Evolutionary conservation across 2,113 vertebrate species (phyloP).

Genomic region (Turnix velox): DNA sequence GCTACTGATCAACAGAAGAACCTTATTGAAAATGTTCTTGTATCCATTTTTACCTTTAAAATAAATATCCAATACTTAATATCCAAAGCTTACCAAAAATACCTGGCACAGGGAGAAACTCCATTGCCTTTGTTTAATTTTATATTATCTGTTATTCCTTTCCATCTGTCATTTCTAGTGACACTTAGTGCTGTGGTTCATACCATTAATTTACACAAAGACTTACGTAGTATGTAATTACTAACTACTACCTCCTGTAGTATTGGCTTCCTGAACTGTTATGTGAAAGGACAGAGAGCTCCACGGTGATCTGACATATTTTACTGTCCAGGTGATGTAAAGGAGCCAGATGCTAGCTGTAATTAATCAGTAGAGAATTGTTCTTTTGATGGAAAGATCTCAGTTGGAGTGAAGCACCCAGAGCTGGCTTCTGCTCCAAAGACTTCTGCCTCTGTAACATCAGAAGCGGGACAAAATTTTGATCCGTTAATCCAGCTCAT

Average conservation of each 20-base stretch:
- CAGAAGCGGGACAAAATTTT: background rate
- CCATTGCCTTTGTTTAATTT: background rate
- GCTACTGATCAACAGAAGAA: background rate
- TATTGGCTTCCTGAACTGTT: background rate
- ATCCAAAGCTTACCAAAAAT: background rate
- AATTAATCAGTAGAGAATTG: constrained; percentile 9
- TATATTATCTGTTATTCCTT: background rate
- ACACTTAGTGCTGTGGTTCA: background rate
- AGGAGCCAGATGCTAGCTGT: constrained; percentile 21
- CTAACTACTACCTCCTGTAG: background rate
- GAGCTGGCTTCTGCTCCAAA: background rate
- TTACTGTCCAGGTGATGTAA: constrained; percentile 15
- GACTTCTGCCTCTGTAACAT: background rate
- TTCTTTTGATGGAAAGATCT: constrained; percentile 23
- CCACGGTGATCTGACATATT: background rate
- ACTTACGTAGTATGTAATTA: background rate
- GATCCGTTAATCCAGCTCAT: background rate
- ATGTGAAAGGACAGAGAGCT: background rate
- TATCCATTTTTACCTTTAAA: background rate
- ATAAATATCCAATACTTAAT: background rate
- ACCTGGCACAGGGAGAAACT: background rate
- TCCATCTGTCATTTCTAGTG: background rate
- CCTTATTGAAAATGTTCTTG: background rate
- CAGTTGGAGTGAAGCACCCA: background rate
- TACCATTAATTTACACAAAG: constrained; percentile 22